These are phyloP conservation scores for Poeciliopsis gracilis DNA, from an alignment of 2,797 vertebrate genomes.

Conservation along the genomic window DNA sequence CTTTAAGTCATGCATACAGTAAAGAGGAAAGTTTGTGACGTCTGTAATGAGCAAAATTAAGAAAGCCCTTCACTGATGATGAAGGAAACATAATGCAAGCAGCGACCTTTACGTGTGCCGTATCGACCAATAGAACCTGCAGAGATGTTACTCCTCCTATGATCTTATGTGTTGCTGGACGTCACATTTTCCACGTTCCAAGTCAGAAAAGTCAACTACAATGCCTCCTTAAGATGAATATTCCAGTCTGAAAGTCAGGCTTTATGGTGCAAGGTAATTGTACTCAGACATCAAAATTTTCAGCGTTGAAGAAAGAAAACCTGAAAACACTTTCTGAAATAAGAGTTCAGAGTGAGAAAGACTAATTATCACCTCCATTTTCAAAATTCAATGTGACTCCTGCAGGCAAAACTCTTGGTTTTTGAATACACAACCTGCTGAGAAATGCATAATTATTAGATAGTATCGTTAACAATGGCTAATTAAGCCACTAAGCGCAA, in stretches of 20 bases:
- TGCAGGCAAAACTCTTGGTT: neutral
- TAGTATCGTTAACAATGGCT: neutral
- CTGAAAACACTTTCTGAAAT: neutral
- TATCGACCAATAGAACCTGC: conserved; percentile 9
- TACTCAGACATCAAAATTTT: neutral
- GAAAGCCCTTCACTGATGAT: conserved; percentile 13
- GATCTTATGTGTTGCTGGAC: neutral
- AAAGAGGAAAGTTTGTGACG: conserved; percentile 6
- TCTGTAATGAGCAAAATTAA: conserved; percentile 43
- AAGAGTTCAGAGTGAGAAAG: neutral
- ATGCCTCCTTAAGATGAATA: neutral
- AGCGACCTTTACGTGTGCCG: neutral
- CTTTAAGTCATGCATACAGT: conserved; percentile 20
- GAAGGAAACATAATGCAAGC: conserved; percentile 1
- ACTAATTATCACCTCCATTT: neutral
- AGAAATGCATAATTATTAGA: neutral
- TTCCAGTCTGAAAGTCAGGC: neutral
- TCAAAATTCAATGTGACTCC: neutral
- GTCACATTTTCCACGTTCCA: neutral
- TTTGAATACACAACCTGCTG: neutral
- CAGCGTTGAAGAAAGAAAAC: neutral
- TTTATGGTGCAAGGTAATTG: neutral
- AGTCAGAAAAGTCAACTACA: neutral
- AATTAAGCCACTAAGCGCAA: neutral
- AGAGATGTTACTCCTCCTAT: conserved; percentile 3